phyloP scores from a whole-genome alignment of 2,888 invertebrate species.

The Tortrix viridana region DNA sequence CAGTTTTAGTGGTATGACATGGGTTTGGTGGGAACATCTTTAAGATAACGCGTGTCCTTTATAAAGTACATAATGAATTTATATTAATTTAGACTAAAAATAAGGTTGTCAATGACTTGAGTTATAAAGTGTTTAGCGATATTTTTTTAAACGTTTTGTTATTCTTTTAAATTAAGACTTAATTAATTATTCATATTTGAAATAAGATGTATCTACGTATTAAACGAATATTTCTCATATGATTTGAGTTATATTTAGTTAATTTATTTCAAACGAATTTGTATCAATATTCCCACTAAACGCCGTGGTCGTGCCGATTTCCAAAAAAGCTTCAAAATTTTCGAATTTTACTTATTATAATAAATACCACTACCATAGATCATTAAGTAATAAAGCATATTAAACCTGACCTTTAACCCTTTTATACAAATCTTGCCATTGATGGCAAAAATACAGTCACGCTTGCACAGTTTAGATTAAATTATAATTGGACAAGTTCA shows the following conservation, averaged over 20 bases:
- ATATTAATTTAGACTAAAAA: constrained; percentile 34
- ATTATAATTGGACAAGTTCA: no score
- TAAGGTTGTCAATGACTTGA: constrained; percentile 34
- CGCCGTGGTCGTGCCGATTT: constrained; percentile 38
- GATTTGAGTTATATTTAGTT: constrained; percentile 16
- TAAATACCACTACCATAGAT: constrained; percentile 17
- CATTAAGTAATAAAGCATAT: not conserved
- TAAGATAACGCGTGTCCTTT: constrained; percentile 40
- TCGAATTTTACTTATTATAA: constrained; percentile 21
- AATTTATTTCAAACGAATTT: not conserved
- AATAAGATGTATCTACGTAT: no score
- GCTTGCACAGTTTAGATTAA: no score
- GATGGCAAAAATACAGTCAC: no score
- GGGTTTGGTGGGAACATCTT: constrained; percentile 11
- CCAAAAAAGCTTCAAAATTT: constrained; percentile 50
- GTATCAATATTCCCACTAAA: constrained; percentile 13
- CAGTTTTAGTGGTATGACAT: constrained; percentile 8
- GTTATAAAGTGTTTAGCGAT: no score
- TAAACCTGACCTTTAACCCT: no score
- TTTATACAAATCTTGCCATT: no score
- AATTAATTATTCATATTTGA: no score
- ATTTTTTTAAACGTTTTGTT: no score
- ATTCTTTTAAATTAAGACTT: no score
- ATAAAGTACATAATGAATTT: constrained; percentile 38
- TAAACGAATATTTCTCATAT: no score